Evolutionary conservation across 2,797 vertebrate species (phyloP).

Genomic region (Gallinago nigripennis): DNA sequence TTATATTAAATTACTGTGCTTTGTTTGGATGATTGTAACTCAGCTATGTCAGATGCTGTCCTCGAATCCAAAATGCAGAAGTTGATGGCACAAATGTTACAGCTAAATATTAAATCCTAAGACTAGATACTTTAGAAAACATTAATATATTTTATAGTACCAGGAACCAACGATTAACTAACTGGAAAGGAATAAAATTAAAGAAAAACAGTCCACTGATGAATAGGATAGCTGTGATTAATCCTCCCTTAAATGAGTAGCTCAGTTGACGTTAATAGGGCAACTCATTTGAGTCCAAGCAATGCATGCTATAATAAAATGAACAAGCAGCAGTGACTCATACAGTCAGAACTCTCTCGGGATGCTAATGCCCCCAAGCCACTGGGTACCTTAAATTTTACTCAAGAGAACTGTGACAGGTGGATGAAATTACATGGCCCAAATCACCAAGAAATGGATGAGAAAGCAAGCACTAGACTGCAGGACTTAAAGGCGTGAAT

Average conservation of each 20-base stretch:
- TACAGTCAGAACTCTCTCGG: not conserved
- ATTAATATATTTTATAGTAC: not conserved
- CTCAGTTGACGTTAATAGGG: constrained; percentile 5
- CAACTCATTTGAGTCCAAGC: constrained; percentile 1
- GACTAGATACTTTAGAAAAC: not conserved
- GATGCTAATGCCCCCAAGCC: not conserved
- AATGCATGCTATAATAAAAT: not conserved
- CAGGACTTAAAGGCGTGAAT: not conserved
- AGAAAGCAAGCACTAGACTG: not conserved
- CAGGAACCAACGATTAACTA: not conserved
- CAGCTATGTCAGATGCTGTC: not conserved
- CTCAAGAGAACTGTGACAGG: not conserved
- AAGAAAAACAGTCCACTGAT: constrained; percentile 12
- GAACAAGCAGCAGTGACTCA: not conserved
- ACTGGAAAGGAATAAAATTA: constrained; percentile 38
- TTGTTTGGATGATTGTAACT: not conserved
- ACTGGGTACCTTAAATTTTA: constrained; percentile 2
- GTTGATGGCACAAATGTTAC: not conserved
- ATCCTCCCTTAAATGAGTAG: constrained; percentile 10
- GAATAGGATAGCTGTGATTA: constrained; percentile 33
- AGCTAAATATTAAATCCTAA: not conserved
- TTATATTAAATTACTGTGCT: not conserved
- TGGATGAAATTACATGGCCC: not conserved
- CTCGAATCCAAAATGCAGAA: not conserved
- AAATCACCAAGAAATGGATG: not conserved